Evolutionary conservation across 2,888 invertebrate species (phyloP), one percentile per base, ranked within the genome.

Genomic region (Drosophila koepferae): DNA sequence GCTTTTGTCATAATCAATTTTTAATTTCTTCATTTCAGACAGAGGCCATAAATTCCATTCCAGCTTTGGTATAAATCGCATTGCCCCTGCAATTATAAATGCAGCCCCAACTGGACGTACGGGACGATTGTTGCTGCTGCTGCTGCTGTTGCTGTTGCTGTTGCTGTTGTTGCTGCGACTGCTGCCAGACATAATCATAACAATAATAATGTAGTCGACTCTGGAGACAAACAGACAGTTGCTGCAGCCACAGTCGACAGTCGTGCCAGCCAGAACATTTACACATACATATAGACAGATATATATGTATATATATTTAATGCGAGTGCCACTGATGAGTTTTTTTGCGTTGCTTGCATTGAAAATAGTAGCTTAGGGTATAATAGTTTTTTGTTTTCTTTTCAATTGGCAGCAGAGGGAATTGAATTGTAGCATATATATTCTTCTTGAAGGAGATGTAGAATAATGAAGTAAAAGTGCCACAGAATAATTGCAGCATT

Each of bases 61-160:
- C 80, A 84, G 82, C 91, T 86, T 87, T 91, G 82, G 90, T 81
- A 91, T 91, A 90, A 91, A 91, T 91, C 91, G 90, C 87, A 86
- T 86, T 81, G 83, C 85, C 84, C 82, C 80, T 77, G 80, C 87
- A 89, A 83, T 88, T 89, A 51, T 51, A 81, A 85, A 82, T 76
- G 80, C 73, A 46, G 72, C 58, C 31, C 63, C 23, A 54, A 38
- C 74, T 61, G 61, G 44, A 66, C 41, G 38, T 3, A 28, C 28
- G 46, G 55, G 40, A 53, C 61, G 60, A 63, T 65, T 63, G 54
- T 68, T 67, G 48, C 41, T 62, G 23, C 7, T 49, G 34, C 44
- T 49, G 34, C 44, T 72, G 53, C 34, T 68, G 62, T 34, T 62
- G 53, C 64, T 66, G 43, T 40, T 62, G 23, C 9, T 46, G 34